Evolutionary conservation across 2,888 invertebrate species (phyloP), one percentile per base, ranked within the genome.

Genomic region (Physocephala rufipes): DNA sequence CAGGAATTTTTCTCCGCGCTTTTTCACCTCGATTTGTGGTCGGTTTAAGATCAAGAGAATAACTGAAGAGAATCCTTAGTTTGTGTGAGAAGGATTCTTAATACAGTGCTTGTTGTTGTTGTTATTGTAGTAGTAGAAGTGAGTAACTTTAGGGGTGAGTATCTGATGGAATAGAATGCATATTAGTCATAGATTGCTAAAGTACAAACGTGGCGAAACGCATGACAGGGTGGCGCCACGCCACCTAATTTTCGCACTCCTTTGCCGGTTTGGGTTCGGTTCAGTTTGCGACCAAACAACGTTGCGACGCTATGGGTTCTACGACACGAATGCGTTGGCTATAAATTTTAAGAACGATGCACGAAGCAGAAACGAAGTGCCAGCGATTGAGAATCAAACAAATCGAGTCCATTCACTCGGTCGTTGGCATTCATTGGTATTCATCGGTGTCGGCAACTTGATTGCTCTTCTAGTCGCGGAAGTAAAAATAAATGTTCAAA

Each of bases 381-480:
- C 30, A 15, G n/a, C 53, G 53, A 43, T 3, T 63, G 63, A 45
- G 47, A 47, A 21, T 21, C 28, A 30, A 19, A 16, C 53, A 21
- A 26, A 53, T 43, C 61, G 68, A 68, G 68, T 61, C 36, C 68
- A 62, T 68, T 68, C 68, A 68, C 62, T 61, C 68, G 62, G 47
- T 61, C 61, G 68, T 62, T 68, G 68, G 58, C 68, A 51, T 68
- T 68, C 68, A 62, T 61, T 68, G 68, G 58, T 62, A 51, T 68
- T 68, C 68, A 62, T 61, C 62, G 68, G 62, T 62, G 68, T 62
- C 21, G 68, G 61, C 19, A 21, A 66, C 51, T 30, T 36, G 21
- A n/a, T n/a, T n/a, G n/a, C n/a, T n/a, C n/a, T 28, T 36, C 36
- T 36, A 36, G 36, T 36, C 36, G 36, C 36, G 36, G 36, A 4